A percentile compares a stretch with the other conserved stretches of the same genome.
Conservation (phyloP, 2,797 vertebrate species). For the Anolis apletophallus region DNA sequence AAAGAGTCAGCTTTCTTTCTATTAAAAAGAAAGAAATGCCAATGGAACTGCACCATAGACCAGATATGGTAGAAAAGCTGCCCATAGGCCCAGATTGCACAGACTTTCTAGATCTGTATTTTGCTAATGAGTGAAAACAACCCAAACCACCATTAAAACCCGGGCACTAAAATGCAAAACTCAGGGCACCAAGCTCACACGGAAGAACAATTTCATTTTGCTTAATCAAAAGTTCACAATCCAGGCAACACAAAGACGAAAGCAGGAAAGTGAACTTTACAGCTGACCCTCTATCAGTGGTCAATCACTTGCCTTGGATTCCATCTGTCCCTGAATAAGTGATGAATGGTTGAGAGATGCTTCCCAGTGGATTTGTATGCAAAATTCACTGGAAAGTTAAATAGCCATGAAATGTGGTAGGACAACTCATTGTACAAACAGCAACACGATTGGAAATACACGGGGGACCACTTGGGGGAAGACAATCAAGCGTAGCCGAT, state of each 20-base stretch:
- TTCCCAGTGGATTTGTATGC: constrained; percentile 50
- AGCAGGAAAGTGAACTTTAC: constrained; percentile 28
- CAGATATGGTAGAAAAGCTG: neutral
- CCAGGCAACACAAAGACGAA: constrained; percentile 31
- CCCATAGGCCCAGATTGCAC: neutral
- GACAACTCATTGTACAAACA: constrained; percentile 44
- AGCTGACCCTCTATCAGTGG: neutral
- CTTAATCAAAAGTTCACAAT: neutral
- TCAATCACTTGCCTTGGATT: constrained; percentile 46
- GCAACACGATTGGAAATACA: constrained; percentile 67
- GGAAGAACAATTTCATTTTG: neutral
- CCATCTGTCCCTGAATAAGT: constrained; percentile 64
- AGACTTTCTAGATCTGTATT: neutral
- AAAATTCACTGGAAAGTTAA: constrained; percentile 60
- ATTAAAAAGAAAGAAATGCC: too few species aligned
- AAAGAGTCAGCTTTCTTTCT: too few species aligned
- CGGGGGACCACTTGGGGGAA: constrained; percentile 61
- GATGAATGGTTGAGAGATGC: constrained; percentile 51
- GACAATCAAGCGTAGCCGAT: constrained; percentile 60
- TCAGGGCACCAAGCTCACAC: neutral
- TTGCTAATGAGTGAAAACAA: neutral
- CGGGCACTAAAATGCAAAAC: neutral
- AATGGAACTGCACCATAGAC: too few species aligned
- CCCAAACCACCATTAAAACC: neutral
- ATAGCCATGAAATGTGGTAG: constrained; percentile 57